Base-by-base conservation (phyloP, 2,797 vertebrate genomes). In the Sylvia borin region DNA sequence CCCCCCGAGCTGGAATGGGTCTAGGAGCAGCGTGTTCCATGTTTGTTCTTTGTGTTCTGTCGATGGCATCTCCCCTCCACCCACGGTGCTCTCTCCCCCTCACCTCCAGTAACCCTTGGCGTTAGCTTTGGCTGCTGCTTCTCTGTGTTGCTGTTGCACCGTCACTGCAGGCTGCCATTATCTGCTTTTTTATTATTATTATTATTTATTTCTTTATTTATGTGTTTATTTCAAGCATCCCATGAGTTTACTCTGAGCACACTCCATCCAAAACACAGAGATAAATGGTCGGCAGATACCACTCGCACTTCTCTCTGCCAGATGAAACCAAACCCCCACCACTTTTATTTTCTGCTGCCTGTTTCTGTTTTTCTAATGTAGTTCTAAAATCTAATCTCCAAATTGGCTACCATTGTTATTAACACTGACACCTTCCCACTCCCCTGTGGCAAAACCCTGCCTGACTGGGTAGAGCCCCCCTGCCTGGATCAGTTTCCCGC, bases 1-100 rank as follows among this genome's bases (percentile, higher is more conserved):
- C 93, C 67, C 67, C 90, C 88, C 55, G 98, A 98, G 97, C 98
- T 98, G 98, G 98, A 98, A 98, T 98, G 98, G 97, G 98, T 98
- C 92, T 96, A 97, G 98, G 98, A 98, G 97, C 97, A 97, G 96
- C 75, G 97, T 96, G 96, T 97, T 97, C 98, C 92, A 34, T 98
- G 98, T 98, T 90, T 96, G 97, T 97, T 96, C 95, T 88, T 96
- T 97, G 95, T 98, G 97, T 98, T 84, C 73, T 92, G 96, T 97
- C 90, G 2, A 88, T 94, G 88, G 96, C 96, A 85, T 96, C 93
- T 91, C 68, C 87, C 82, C 53, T 92, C 94, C 94, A 31, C 89
- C 87, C 88, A 64, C 74, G 24, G 71, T 55, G 83, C 94, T 93
- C 93, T 89, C 65, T 87, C 96, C 95, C 94, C 91, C 75, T 90